Conservation (phyloP, 2,797 vertebrate genomes). For the Enteromius radiatus region DNA sequence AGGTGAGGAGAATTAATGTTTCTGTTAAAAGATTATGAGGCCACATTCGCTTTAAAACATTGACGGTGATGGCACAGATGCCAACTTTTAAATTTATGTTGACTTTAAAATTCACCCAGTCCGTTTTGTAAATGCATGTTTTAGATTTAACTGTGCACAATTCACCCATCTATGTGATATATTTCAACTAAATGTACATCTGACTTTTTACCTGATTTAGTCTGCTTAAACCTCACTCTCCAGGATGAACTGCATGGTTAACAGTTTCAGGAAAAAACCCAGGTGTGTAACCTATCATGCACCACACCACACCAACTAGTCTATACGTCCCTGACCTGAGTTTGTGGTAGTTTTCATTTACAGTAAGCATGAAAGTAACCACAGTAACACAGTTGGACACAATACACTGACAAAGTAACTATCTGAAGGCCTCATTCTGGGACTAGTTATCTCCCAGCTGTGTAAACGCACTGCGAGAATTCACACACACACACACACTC, state of each 20-base stretch:
- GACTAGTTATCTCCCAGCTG: constrained; percentile 59
- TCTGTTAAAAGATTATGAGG: not conserved
- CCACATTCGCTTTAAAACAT: no score
- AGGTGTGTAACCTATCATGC: not conserved
- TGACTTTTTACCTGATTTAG: no score
- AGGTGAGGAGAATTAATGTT: not conserved
- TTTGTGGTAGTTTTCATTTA: constrained; percentile 41
- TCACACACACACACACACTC: constrained; percentile 42
- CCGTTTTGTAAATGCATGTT: no score
- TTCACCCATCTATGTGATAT: no score
- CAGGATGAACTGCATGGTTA: not conserved
- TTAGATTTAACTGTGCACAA: no score
- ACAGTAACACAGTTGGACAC: not conserved
- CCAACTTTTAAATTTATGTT: no score
- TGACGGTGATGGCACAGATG: no score
- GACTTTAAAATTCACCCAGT: no score
- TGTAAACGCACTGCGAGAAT: constrained; percentile 53
- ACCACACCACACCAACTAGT: not conserved
- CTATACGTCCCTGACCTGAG: not conserved
- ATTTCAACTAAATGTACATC: no score
- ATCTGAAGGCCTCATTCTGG: constrained; percentile 39
- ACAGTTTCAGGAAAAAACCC: not conserved
- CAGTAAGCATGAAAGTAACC: constrained; percentile 26
- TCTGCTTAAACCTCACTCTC: not conserved
- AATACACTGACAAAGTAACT: constrained; percentile 14